Conservation (phyloP, 92 coral and sea anemone species). For the Porites divaricata region DNA sequence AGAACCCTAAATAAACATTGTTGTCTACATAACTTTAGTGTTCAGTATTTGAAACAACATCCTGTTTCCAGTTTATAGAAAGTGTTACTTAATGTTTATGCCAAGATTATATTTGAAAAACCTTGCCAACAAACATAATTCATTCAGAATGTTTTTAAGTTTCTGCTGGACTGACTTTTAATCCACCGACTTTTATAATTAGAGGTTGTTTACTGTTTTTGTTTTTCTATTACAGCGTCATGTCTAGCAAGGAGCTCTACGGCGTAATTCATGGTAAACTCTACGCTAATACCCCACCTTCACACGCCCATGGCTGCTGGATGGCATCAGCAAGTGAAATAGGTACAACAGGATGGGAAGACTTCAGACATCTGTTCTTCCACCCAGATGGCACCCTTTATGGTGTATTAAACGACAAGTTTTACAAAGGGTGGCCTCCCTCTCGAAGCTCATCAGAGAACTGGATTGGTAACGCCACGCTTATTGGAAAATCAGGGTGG, state of each 20-base stretch:
- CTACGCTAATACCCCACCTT: constrained; percentile 2
- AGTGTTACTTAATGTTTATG: no score
- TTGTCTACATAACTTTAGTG: constrained; percentile 54
- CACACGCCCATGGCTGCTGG: constrained; percentile 8
- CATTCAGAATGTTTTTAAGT: no score
- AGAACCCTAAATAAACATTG: constrained; percentile 38
- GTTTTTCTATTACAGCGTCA: not conserved
- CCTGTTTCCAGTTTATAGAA: constrained; percentile 23
- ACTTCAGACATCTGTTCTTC: constrained; percentile 22
- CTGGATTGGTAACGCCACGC: constrained; percentile 23
- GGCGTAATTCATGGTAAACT: not conserved
- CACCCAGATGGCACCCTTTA: constrained; percentile 34
- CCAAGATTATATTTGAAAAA: no score
- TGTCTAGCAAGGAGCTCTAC: not conserved
- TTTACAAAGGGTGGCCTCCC: constrained; percentile 30
- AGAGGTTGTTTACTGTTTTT: no score
- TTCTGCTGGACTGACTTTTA: no score
- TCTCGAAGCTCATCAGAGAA: not conserved
- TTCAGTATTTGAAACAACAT: constrained; percentile 37
- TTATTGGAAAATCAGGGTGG: constrained; percentile 20
- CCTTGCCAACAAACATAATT: no score
- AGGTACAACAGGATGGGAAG: constrained; percentile 10
- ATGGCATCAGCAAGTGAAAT: constrained; percentile 9
- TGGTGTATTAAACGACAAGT: constrained; percentile 24
- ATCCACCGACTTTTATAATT: no score